Base-by-base conservation (phyloP, 2,797 vertebrate genomes). In the Galagoides demidoff region DNA sequence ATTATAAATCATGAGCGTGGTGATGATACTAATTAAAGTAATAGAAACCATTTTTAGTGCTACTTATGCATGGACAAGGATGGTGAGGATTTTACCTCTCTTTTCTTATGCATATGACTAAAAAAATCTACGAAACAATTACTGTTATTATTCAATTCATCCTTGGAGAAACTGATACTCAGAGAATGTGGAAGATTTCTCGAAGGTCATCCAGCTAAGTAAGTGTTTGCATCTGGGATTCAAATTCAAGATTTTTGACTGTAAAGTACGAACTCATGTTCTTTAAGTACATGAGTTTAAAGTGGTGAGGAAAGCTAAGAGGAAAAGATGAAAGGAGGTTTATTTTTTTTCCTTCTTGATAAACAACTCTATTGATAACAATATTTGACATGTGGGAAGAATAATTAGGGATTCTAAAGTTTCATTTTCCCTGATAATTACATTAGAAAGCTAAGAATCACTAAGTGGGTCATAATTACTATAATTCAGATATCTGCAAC, bases 351-450 rank as follows among this genome's bases (percentile, higher is more conserved):
- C 14, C 52, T 37, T 83, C 59, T 76, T 71, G 1, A 76, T 94
- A 91, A 94, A 10, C n/a, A 89, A 89, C 14, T 90, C 20, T 85
- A 85, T 25, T 86, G 45, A 63, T 86, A 96, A 95, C 52, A 39
- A 68, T 85, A 82, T 77, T 66, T 97, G 61, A 77, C 20, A 78
- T 45, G 71, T 82, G 43, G 77, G 37, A 84, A 96, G 81, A 96
- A 94, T 89, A 94, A 94, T 84, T 86, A 89, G 29, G 19, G 16
- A 74, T 94, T 90, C 93, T 94, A 31, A 95, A 39, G 34, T 92
- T 96, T 96, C 95, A 95, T 93, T 88, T 95, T 90, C 63, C 95
- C 73, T 76, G 55, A 20, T 90, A 90, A 96, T 92, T 89, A 96
- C 23, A 86, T 95, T 68, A 96, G 84, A 90, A 95, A 96, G 64